phyloP scores from a whole-genome alignment of 2,113 vertebrate species.

The Neoarius graeffei region DNA sequence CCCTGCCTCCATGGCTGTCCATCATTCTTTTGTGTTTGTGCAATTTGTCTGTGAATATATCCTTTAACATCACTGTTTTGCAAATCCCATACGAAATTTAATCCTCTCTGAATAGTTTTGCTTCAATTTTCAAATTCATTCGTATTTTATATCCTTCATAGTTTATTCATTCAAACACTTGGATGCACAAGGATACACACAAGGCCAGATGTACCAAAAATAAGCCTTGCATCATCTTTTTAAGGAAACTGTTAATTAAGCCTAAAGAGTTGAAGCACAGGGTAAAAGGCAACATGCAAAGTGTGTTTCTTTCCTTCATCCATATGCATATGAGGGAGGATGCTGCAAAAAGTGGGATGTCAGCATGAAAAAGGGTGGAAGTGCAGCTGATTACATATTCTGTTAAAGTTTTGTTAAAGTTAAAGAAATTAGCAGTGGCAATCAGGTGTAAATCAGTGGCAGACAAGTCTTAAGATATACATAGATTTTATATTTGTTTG shows the following conservation, averaged over 20 bases:
- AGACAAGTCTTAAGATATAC: not conserved
- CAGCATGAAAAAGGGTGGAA: not conserved
- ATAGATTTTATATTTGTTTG: too few species aligned
- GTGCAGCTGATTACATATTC: slow-evolving; percentile 9
- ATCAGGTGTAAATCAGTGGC: not conserved
- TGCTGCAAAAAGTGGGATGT: not conserved
- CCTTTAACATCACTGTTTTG: not conserved
- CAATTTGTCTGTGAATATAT: slow-evolving; percentile 17
- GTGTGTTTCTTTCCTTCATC: not conserved
- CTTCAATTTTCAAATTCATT: not conserved
- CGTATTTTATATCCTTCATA: not conserved
- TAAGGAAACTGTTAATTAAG: not conserved
- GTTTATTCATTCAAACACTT: not conserved
- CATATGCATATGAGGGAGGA: not conserved
- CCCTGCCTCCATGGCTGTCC: not conserved
- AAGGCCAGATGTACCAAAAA: not conserved
- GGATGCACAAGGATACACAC: not conserved
- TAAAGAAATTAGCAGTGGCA: not conserved
- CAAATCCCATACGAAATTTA: not conserved
- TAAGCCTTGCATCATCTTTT: not conserved
- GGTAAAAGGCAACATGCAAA: not conserved
- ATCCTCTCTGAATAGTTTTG: not conserved
- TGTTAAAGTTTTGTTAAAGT: not conserved
- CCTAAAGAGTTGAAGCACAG: not conserved
- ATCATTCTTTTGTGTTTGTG: slow-evolving; percentile 2